Evolutionary conservation across 1,140 invertebrate genomes (phyloP), one percentile per base, ranked within the genome.

Genomic region (Megathymus violae): DNA sequence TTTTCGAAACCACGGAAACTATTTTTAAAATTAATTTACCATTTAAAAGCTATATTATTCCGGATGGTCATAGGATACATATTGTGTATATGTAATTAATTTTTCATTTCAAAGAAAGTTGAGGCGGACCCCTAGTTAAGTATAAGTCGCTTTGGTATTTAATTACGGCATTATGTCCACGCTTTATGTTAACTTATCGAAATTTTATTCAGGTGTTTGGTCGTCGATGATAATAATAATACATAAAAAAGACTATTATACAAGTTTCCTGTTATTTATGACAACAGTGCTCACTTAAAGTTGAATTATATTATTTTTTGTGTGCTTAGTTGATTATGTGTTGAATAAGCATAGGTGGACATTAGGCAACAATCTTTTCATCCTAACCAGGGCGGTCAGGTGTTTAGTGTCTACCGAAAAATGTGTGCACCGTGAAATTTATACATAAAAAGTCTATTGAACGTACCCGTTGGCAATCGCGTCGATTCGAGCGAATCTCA

Each of bases 401-500:
- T 34, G 44, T 59, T 59, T 36, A 47, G 27, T 46, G 14, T 6
- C 13, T 9, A 34, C 14, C 17, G 31, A 15, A 11, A 59, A 19
- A 59, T 52, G 47, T 34, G 31, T 54, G 36, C 47, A 58, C 58
- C 71, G 58, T 73, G 58, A 68, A 78, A 73, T 71, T 54, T 67
- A 38, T 66, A 52, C 47, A 66, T 59, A 70, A 78, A 76, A 74
- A 74, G 67, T 61, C 64, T 74, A 78, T 73, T 71, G 68, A 76
- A 78, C 63, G 72, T 76, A 76, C 67, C 70, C 69, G 74, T 73
- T 75, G 67, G 71, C 76, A 72, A 80, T 80, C 69, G 75, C 67
- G 74, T 80, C 71, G 80, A 77, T 78, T 83, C 73, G 68, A 81
- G 68, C 70, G 77, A 85, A 83, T 83, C 74, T 78, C 74, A 79